Evolutionary conservation across 2,888 invertebrate species (phyloP).

Genomic region (Kuschelorhynchus macadamiae): DNA sequence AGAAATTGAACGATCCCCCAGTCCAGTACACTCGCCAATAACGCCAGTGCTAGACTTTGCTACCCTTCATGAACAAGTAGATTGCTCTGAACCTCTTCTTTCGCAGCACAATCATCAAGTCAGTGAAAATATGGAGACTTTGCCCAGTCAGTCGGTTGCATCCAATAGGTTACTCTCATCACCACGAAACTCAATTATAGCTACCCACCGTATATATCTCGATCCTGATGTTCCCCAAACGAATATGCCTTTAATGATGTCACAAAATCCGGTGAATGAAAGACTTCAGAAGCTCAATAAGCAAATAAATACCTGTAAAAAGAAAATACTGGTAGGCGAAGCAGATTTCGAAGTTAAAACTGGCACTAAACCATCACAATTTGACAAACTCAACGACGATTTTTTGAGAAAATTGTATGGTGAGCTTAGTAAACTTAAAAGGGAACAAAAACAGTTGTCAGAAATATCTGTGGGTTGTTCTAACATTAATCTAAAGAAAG

Average conservation of each 20-base stretch:
- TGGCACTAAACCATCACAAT: slow-evolving; percentile 88
- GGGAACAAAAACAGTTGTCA: slow-evolving; percentile 80
- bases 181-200: slow-evolving; percentile 74
- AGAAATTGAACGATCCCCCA: slow-evolving; percentile 64
- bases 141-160: slow-evolving; percentile 66
- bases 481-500: slow-evolving; percentile 52
- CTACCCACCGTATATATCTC: slow-evolving; percentile 71
- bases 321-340: slow-evolving; percentile 87
- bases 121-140: slow-evolving; percentile 63
- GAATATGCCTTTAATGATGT: slow-evolving; percentile 63
- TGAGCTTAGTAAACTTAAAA: slow-evolving; percentile 84
- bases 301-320: slow-evolving; percentile 82
- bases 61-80: slow-evolving; percentile 73
- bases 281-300: slow-evolving; percentile 75
- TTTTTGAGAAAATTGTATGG: slow-evolving; percentile 85
- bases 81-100: slow-evolving; percentile 70
- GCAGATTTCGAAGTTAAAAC: slow-evolving; percentile 85
- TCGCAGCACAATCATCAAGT: slow-evolving; percentile 63
- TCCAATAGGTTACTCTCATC: slow-evolving; percentile 72
- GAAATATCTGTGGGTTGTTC: slow-evolving; percentile 70
- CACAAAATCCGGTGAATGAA: slow-evolving; percentile 70
- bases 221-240: slow-evolving; percentile 72
- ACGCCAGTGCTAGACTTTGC: slow-evolving; percentile 71
- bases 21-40: slow-evolving; percentile 54
- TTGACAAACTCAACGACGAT: slow-evolving; percentile 88